Base-by-base conservation (phyloP, 2,888 invertebrate species). In the Tinea semifulvella region DNA sequence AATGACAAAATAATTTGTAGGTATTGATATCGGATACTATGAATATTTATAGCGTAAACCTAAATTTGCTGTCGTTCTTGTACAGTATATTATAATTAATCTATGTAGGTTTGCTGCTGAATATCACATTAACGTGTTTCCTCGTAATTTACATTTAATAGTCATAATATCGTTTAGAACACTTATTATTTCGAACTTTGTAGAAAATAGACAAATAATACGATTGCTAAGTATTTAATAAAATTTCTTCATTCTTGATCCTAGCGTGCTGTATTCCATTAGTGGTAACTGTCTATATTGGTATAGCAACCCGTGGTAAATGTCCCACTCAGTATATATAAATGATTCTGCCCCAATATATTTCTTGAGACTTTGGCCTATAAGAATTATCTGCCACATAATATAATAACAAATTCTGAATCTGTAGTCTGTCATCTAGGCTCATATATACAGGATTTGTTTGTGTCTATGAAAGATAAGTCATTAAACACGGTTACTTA, bases 91-190 rank as follows among this genome's bases (percentile, higher is more conserved):
- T 31, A 31, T n/a, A n/a, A n/a, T n/a, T n/a, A n/a, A n/a, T n/a
- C n/a, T n/a, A 31, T 31, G 14, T 31, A 31, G 31, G 31, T 31
- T 31, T 31, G 31, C 7, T 31, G 31, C 14, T 31, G 31, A 31
- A 11, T 31, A 31, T 14, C 31, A 11, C 31, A 31, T 31, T 31
- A 31, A 13, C 14, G 14, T 13, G 31, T 14, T 31, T 31, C 14
- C 31, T 31, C 31, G 31, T 31, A 31, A 31, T 31, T 31, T 13
- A 31, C 31, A 31, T 31, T 27, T 27, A 27, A 27, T 27, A 27
- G 27, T n/a, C 27, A 27, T 27, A 27, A 27, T 27, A 10, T 10
- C 3, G 27, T 27, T 27, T 27, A 10, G 27, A 27, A 27, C 31
- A 14, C n/a, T 14, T 31, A 31, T 13, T 31, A 31, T n/a, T 31